These are phyloP conservation scores for Synanthedon formicaeformis DNA, from an alignment of 2,888 invertebrate species.

Conservation along the genomic window DNA sequence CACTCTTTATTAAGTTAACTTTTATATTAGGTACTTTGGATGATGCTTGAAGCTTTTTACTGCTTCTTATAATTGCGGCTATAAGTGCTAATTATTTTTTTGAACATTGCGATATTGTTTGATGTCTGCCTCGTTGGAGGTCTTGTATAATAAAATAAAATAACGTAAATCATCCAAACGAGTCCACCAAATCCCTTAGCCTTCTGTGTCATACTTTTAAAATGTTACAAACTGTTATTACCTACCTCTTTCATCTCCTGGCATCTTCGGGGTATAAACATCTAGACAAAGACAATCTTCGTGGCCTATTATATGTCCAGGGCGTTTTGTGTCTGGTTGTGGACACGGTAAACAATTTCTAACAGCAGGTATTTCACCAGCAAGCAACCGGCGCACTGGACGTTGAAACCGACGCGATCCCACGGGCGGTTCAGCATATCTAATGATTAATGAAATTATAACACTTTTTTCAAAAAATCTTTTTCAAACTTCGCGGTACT, in stretches of 20 bases:
- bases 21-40: no score
- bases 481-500: neutral
- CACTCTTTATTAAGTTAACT: no score
- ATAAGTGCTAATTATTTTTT: no score
- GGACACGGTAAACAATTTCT: constrained; percentile 45
- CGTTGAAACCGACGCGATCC: constrained; percentile 53
- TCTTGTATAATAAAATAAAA: no score
- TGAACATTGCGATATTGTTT: no score
- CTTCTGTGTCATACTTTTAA: no score
- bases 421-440: constrained; percentile 63
- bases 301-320: constrained; percentile 38
- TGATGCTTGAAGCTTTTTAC: no score
- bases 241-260: constrained; percentile 64
- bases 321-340: constrained; percentile 38
- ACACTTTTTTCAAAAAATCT: neutral
- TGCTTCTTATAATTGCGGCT: no score
- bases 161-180: no score
- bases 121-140: no score
- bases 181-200: no score
- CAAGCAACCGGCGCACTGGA: constrained; percentile 45
- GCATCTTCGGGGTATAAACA: constrained; percentile 80
- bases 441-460: constrained; percentile 8
- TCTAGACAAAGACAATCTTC: constrained; percentile 84
- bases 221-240: no score
- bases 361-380: constrained; percentile 44